Percentiles rank a stretch among this genome's conserved stretches.
Evolutionary conservation across 2,888 invertebrate species (phyloP).

Genomic region (Ectemnius lituratus): DNA sequence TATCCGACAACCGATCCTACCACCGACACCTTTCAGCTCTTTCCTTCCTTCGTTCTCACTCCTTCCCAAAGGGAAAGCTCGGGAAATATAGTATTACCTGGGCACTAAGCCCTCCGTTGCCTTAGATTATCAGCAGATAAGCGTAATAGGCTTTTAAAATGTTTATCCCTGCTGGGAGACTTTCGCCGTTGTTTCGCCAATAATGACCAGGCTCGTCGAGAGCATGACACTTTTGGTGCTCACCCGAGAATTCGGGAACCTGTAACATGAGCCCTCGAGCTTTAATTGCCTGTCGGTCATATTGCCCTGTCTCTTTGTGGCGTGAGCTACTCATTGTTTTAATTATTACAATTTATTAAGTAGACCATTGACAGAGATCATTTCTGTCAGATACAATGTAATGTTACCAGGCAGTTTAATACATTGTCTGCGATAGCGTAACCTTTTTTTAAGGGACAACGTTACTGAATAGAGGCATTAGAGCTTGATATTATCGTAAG

Average conservation of each 20-base stretch:
- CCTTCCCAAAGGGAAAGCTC: constrained; percentile 42
- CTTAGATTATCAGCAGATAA: constrained; percentile 57
- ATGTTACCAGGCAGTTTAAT: too few relatives aligned
- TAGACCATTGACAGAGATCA: too few relatives aligned
- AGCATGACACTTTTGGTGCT: not conserved
- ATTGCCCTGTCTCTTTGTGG: too few relatives aligned
- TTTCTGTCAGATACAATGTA: too few relatives aligned
- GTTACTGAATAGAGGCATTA: constrained; percentile 29
- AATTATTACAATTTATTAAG: too few relatives aligned
- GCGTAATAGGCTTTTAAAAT: constrained; percentile 63
- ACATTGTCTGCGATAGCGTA: too few relatives aligned
- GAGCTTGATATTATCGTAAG: constrained; percentile 30
- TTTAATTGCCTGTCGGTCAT: too few relatives aligned
- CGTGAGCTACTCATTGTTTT: too few relatives aligned
- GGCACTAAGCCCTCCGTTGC: constrained; percentile 37
- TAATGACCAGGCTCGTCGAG: constrained; percentile 30
- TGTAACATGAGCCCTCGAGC: too few relatives aligned
- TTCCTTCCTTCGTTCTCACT: too few relatives aligned
- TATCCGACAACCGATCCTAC: constrained; percentile 61
- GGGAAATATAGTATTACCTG: constrained; percentile 62
- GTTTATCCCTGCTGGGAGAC: constrained; percentile 52
- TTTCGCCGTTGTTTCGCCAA: constrained; percentile 52
- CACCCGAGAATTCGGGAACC: not conserved
- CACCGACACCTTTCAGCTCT: constrained; percentile 55
- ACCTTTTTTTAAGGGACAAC: constrained; percentile 20